Base-by-base conservation (phyloP, 1,140 invertebrate species). In the Pseudomyrmex flavicornis region DNA sequence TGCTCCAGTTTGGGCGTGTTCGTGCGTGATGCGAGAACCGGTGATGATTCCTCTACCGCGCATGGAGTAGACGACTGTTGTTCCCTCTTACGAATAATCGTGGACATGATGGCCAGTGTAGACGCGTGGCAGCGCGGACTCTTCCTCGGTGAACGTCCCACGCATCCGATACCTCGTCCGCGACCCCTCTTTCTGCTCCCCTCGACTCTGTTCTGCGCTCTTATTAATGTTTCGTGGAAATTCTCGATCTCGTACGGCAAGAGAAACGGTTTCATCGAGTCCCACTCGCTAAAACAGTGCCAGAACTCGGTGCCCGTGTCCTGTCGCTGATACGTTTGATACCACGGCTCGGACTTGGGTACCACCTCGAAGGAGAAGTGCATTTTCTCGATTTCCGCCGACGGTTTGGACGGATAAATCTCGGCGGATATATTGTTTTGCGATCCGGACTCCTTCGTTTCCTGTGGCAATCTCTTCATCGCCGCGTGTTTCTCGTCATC, bases 41-140 rank as follows among this genome's bases (percentile, higher is more conserved):
- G 15, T 0, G 82, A 76, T 17, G 61, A 88, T 9, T 94, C 93
- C 13, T 93, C 88, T 58, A 91, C 91, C 4, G 84, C 84, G 7
- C 74, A 83, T 0, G 92, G 48, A 52, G 66, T 91, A 12, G 86
- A 56, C 0, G 86, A 17, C 22, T 89, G 88, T 17, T 93, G 93
- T 59, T 94, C 94, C 4, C 91, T 83, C 73, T 93, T 94, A 5
- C 92, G 89, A 15, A 94, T 93, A 17, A 94, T 94, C 4, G 93
- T 94, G 1, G 93, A 94, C 82, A 98, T 95, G 75, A 98, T 97
- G 0, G 97, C 97, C 52, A 98, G 91, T 0, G 97, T 98, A 0
- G 97, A 97, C 0, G 97, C 97, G 90, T 98, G 97, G 91, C 97
- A 97, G 46, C 97, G 93, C 0, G 97, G 97, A 2, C 97, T 97